phyloP scores from a whole-genome alignment of 1,140 invertebrate genomes.

The Muscidifurax raptorellus region DNA sequence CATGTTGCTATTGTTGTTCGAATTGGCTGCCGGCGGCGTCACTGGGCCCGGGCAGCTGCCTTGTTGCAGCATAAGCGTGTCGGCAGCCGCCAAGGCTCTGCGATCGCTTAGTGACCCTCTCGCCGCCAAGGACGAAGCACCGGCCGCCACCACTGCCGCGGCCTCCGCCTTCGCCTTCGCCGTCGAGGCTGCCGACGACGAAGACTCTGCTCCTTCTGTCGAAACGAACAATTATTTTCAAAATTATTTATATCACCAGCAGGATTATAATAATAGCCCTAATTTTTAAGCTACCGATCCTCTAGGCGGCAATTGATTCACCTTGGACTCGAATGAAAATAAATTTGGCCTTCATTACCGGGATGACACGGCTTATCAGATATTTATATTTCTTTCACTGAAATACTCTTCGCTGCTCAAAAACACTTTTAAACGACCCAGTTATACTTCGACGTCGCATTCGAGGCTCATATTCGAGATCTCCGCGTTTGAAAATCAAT shows the following conservation, averaged over 20 bases:
- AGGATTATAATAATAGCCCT: too few species aligned
- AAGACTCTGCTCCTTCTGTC: neutral
- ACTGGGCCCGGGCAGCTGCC: slow-evolving; percentile 57
- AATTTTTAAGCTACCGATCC: too few species aligned
- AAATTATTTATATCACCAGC: too few species aligned
- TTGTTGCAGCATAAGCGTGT: slow-evolving; percentile 70
- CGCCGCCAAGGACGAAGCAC: neutral
- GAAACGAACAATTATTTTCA: too few species aligned
- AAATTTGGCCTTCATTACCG: slow-evolving; percentile 25
- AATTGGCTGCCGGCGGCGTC: slow-evolving; percentile 54
- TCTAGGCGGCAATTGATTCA: slow-evolving; percentile 3
- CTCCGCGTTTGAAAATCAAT: slow-evolving; percentile 27
- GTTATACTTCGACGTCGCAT: neutral
- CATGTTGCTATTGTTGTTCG: slow-evolving; percentile 75
- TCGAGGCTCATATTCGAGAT: neutral
- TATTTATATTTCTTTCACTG: neutral
- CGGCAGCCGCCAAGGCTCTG: neutral
- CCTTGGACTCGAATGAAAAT: slow-evolving; percentile 23
- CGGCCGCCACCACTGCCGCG: slow-evolving; percentile 34
- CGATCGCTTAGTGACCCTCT: neutral
- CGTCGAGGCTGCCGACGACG: slow-evolving; percentile 15
- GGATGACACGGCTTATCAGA: slow-evolving; percentile 15
- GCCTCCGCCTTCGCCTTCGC: slow-evolving; percentile 35
- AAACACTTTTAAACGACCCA: slow-evolving; percentile 36
- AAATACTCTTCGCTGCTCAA: slow-evolving; percentile 10